Base-by-base conservation (phyloP, 2,888 invertebrate genomes). In the Shargacucullia verbasci region DNA sequence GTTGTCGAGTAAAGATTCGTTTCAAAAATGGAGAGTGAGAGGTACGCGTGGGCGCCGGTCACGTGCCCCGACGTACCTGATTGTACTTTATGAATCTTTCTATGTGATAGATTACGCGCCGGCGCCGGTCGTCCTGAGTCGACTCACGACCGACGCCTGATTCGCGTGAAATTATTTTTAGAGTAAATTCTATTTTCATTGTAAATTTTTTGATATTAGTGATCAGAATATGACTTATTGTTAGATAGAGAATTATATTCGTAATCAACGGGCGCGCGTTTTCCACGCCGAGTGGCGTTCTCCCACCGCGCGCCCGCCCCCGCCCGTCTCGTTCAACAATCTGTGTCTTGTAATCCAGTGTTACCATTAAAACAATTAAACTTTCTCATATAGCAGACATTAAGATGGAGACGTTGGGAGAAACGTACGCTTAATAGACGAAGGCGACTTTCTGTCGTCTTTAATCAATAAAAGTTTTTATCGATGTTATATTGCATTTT, bases 141-240 rank as follows among this genome's bases (percentile, higher is more conserved):
- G 86, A 88, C 87, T 87, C 83, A 78, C 92, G 91, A 87, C 87
- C 90, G 92, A 84, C 90, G 89, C 83, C 82, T 76, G 89, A 81
- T 73, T 80, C 75, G 87, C 85, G 86, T 83, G 76, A 83, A 87
- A 88, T 88, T 90, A 93, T 91, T 91, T 93, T 91, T 93, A 94
- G 93, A 93, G 83, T 92, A 87, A 92, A 93, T 86, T 93, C 93
- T 93, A 93, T 94, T 93, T 93, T 93, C 91, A 92, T 86, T 94
- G 93, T 93, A 92, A 90, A 91, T 90, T 92, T 91, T 91, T 90
- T 89, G 86, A 91, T 90, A 92, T 88, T 92, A 92, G 92, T 76
- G 80, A 89, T 91, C 91, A 89, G 82, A 89, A 84, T 90, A 91
- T 86, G 84, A 91, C 83, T 90, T 89, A 90, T 86, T 87, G 90